Conservation (phyloP, 1,140 invertebrate genomes). For the Sitodiplosis mosellana region DNA sequence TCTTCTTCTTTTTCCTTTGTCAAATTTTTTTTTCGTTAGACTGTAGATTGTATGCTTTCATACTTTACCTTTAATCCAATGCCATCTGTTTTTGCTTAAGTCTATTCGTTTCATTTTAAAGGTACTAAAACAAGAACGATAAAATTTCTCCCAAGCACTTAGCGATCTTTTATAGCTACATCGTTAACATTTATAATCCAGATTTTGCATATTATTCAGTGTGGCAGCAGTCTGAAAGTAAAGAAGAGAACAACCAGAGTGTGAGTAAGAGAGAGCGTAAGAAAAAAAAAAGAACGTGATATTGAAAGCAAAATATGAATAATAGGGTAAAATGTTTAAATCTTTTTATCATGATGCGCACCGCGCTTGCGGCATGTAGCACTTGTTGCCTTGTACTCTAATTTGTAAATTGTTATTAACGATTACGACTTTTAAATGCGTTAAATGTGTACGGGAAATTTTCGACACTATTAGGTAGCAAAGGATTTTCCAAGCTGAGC, state of each 20-base stretch:
- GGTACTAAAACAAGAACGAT: background rate
- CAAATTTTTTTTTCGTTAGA: background rate
- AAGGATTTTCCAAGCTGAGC: too few relatives aligned
- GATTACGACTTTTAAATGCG: too few relatives aligned
- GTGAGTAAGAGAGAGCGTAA: background rate
- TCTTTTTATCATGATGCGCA: too few relatives aligned
- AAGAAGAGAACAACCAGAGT: background rate
- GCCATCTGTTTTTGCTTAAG: conserved; percentile 1
- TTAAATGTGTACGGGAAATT: too few relatives aligned
- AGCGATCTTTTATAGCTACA: background rate
- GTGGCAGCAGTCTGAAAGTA: background rate
- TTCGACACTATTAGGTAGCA: too few relatives aligned
- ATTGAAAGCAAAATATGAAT: background rate
- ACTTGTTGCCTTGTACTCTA: too few relatives aligned
- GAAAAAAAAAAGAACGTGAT: background rate
- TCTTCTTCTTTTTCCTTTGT: background rate
- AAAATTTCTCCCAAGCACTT: background rate
- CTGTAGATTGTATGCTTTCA: background rate
- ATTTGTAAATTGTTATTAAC: too few relatives aligned
- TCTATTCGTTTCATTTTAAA: conserved; percentile 1
- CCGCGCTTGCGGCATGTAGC: too few relatives aligned
- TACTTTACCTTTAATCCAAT: conserved; percentile 1
- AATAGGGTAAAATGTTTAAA: too few relatives aligned
- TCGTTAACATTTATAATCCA: background rate
- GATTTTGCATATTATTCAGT: background rate